phyloP scores from a whole-genome alignment of 2,113 vertebrate species.

The Rhineura floridana region DNA sequence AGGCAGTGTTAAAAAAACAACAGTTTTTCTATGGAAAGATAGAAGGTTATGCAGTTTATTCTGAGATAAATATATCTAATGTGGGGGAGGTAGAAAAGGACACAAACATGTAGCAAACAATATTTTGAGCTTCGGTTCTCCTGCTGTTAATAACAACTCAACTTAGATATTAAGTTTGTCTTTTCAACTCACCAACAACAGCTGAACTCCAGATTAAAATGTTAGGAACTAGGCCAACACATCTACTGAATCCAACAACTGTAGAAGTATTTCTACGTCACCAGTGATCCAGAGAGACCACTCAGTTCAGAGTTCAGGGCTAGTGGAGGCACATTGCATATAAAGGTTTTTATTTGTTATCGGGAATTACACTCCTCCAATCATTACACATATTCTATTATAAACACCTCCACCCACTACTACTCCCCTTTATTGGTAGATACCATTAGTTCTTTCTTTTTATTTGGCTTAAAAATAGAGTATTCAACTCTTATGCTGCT shows the following conservation, averaged over 20 bases:
- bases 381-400: constrained; percentile 11
- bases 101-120: not conserved
- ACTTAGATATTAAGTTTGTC: too few species aligned
- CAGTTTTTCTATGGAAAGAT: constrained; percentile 29
- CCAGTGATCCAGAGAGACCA: not conserved
- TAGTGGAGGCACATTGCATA: not conserved
- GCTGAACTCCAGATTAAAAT: constrained; percentile 2
- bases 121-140: not conserved
- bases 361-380: not conserved
- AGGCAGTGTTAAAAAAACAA: constrained; percentile 18
- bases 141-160: too few species aligned
- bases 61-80: constrained; percentile 50
- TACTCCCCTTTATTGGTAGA: not conserved
- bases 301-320: not conserved
- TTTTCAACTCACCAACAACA: not conserved
- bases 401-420: constrained; percentile 7
- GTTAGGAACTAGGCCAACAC: not conserved
- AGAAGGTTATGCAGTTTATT: constrained; percentile 44
- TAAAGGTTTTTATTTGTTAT: not conserved
- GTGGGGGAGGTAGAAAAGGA: constrained; percentile 26
- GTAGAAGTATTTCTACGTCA: not conserved
- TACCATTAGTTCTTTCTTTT: constrained; percentile 23
- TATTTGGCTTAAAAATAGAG: constrained; percentile 44
- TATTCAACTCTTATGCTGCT: constrained; percentile 22
- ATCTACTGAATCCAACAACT: not conserved